A percentile compares a stretch with the other conserved stretches of the same genome.
Evolutionary conservation across 1,140 invertebrate genomes (phyloP).

Genomic region (Tetragnatha versicolor): DNA sequence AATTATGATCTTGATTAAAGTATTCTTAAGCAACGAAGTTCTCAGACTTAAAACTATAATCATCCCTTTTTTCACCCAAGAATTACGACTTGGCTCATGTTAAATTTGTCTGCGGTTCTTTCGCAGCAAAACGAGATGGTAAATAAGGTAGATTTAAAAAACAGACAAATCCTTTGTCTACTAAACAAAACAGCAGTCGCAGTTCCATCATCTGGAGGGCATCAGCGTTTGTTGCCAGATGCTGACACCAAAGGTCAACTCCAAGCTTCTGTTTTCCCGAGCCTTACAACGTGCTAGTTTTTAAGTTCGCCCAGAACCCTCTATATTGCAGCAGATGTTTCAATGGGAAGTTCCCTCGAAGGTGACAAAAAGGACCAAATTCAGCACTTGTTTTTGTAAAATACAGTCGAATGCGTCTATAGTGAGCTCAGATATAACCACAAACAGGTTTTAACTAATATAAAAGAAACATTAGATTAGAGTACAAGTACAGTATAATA

Average conservation of each 20-base stretch:
- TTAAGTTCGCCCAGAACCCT: neutral
- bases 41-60: no score
- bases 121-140: no score
- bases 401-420: neutral
- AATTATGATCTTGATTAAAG: no score
- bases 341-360: neutral
- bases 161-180: neutral
- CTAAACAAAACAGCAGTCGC: neutral
- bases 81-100: no score
- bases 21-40: no score
- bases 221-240: constrained; percentile 42
- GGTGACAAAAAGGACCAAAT: neutral
- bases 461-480: no score
- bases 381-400: neutral
- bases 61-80: no score
- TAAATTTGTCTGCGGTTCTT: no score
- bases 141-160: constrained; percentile 18
- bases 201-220: constrained; percentile 35
- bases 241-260: constrained; percentile 35
- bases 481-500: no score
- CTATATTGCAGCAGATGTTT: neutral
- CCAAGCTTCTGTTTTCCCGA: constrained; percentile 9
- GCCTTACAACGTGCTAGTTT: neutral
- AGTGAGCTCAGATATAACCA: no score
- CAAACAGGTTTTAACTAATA: no score